A percentile compares a stretch with the other conserved stretches of the same genome.
Conservation (phyloP, 2,797 vertebrate species). For the Hirundo rustica region DNA sequence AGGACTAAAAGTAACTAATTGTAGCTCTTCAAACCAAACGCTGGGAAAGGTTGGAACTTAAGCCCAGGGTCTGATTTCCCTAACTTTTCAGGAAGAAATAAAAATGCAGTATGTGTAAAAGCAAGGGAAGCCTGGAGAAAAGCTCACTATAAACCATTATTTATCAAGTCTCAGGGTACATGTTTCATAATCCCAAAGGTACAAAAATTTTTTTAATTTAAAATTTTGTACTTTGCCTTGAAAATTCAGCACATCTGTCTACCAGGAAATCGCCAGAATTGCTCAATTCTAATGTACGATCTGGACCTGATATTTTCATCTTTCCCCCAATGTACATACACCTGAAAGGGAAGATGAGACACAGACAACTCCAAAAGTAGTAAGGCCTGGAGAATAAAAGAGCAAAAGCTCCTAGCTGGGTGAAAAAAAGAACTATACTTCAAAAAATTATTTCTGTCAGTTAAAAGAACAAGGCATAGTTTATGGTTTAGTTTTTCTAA, state of each 20-base stretch:
- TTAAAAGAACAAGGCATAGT: neutral
- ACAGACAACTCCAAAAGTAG: neutral
- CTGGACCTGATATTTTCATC: neutral
- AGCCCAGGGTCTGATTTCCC: neutral
- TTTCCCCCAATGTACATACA: neutral
- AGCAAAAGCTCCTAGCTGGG: neutral
- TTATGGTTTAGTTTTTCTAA: rapidly evolving
- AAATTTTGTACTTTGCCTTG: neutral
- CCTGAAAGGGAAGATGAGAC: neutral
- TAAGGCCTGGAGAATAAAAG: neutral
- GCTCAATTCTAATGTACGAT: neutral
- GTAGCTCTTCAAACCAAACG: neutral
- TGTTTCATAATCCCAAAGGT: neutral
- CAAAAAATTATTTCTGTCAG: neutral
- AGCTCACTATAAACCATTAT: neutral
- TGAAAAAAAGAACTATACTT: neutral
- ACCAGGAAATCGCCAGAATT: neutral
- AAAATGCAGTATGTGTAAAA: neutral
- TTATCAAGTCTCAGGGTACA: neutral
- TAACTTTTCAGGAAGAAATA: neutral
- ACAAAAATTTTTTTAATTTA: neutral
- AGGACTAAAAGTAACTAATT: conserved; percentile 22
- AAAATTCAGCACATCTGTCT: neutral
- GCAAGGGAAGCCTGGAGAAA: neutral
- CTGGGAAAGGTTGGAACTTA: neutral